phyloP scores from a whole-genome alignment of 2,113 vertebrate species.

The Nerophis lumbriciformis region DNA sequence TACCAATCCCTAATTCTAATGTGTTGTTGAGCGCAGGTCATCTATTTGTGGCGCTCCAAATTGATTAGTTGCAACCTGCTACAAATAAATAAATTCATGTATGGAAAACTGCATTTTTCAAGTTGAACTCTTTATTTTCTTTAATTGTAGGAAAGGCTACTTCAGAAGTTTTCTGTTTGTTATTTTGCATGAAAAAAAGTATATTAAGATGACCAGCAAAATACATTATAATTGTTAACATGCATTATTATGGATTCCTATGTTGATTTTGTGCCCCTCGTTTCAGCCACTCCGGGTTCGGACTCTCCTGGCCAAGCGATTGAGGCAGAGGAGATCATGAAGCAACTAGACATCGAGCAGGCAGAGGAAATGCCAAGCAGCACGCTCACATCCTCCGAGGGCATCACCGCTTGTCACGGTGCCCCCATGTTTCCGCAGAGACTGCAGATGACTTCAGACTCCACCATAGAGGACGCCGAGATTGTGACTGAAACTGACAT shows the following conservation, averaged over 20 bases:
- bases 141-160: too few relatives aligned
- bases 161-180: too few relatives aligned
- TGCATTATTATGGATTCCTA: too few relatives aligned
- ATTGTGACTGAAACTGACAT: conserved; percentile 82
- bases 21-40: too few relatives aligned
- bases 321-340: conserved; percentile 94
- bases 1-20: too few relatives aligned
- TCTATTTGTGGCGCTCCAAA: too few relatives aligned
- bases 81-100: too few relatives aligned
- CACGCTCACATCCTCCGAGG: conserved; percentile 81
- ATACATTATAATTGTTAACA: not conserved
- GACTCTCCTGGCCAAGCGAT: conserved; percentile 91
- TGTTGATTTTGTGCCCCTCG: not conserved
- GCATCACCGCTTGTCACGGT: conserved; percentile 51
- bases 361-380: conserved; percentile 89
- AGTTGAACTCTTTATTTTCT: too few relatives aligned
- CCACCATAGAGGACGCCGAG: conserved; percentile 78
- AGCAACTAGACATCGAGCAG: conserved; percentile 93
- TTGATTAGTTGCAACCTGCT: too few relatives aligned
- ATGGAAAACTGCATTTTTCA: too few relatives aligned
- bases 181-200: too few relatives aligned
- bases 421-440: conserved; percentile 54
- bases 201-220: too few relatives aligned
- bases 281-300: conserved; percentile 83
- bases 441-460: conserved; percentile 73